phyloP scores from a whole-genome alignment of 2,888 invertebrate genomes.

The Pseudococcus viburni region DNA sequence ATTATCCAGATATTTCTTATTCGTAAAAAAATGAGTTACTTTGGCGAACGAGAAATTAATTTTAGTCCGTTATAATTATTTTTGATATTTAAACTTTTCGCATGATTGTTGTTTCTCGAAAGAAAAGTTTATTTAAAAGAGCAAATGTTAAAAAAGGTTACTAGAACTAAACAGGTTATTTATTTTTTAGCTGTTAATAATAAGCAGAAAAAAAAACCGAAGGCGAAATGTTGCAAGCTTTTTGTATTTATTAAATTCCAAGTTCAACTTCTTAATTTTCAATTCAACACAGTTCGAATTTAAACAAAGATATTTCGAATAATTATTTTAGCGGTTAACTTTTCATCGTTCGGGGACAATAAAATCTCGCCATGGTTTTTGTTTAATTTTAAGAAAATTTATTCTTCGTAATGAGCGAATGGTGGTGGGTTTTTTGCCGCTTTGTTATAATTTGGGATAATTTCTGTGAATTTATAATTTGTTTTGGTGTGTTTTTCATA shows the following conservation, averaged over 20 bases:
- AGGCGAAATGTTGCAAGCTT: background rate
- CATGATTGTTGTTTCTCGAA: background rate
- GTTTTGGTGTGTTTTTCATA: background rate
- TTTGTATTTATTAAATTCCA: constrained; percentile 27
- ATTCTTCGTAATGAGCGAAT: background rate
- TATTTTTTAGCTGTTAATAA: constrained; percentile 1
- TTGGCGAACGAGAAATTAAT: background rate
- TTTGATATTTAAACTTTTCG: constrained; percentile 25
- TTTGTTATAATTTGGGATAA: background rate
- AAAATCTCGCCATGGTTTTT: background rate
- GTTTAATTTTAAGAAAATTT: constrained; percentile 25
- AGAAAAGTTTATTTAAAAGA: constrained; percentile 5
- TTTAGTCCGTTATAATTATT: constrained; percentile 10
- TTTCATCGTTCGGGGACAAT: background rate
- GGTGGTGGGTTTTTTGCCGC: background rate
- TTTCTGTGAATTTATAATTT: background rate
- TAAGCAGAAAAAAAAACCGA: background rate
- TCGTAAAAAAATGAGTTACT: constrained; percentile 6
- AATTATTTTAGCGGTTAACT: constrained; percentile 5
- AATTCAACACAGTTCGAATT: constrained; percentile 6
- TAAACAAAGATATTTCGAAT: constrained; percentile 27
- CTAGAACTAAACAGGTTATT: constrained; percentile 8
- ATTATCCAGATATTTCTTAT: background rate
- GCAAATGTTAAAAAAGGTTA: background rate
- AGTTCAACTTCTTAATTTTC: constrained; percentile 22